Conservation (phyloP, 2,797 vertebrate genomes). For the Sebastes jordani region DNA sequence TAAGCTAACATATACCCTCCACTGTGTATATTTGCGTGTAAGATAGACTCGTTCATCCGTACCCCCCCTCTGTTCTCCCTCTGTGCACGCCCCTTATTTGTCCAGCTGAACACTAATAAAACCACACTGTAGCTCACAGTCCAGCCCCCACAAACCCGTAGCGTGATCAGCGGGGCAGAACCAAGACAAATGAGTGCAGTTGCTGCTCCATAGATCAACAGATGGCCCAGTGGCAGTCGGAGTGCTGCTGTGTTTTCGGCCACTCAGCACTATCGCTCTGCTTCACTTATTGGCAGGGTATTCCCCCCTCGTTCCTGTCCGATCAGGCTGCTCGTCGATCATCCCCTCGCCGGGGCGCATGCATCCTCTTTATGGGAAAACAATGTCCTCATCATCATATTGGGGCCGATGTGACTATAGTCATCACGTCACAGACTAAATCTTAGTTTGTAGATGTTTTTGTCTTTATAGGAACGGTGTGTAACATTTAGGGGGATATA, state of each 20-base stretch:
- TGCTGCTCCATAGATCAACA: constrained; percentile 47
- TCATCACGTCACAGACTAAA: background rate
- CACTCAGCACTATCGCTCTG: constrained; percentile 43
- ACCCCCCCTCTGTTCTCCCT: background rate
- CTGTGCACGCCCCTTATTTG: background rate
- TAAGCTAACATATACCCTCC: background rate
- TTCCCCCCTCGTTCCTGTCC: constrained; percentile 2
- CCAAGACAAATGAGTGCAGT: constrained; percentile 30
- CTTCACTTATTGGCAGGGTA: constrained; percentile 20
- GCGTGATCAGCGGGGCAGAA: background rate
- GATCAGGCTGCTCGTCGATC: constrained; percentile 33
- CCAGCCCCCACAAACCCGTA: background rate
- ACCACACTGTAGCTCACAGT: background rate
- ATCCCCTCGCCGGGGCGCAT: background rate
- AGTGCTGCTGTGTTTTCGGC: constrained; percentile 26
- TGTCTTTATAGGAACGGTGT: background rate
- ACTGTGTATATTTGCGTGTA: background rate
- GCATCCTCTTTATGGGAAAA: background rate
- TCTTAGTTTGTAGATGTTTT: background rate
- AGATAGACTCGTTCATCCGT: background rate
- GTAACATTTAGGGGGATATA: too few relatives aligned
- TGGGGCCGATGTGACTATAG: background rate
- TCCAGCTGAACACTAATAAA: constrained; percentile 7
- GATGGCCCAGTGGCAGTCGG: constrained; percentile 5
- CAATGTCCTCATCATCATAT: background rate